Percentiles rank a stretch among this genome's conserved stretches.
phyloP scores from a whole-genome alignment of 2,113 vertebrate genomes.

The Dendropsophus ebraccatus region DNA sequence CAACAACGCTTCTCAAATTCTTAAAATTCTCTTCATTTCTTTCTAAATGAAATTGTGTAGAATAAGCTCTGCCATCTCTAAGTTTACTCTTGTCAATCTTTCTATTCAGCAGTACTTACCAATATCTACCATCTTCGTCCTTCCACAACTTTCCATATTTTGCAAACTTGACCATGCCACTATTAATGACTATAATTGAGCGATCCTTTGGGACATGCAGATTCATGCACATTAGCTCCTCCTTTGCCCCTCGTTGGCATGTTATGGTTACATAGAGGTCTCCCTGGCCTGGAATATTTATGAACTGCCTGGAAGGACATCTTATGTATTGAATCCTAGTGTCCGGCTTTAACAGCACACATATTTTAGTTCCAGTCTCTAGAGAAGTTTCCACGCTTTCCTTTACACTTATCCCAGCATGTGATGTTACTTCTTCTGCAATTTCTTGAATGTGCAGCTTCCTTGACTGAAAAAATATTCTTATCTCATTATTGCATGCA shows the following conservation, averaged over 20 bases:
- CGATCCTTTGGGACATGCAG: neutral
- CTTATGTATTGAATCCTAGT: conserved; percentile 6
- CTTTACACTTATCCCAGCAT: neutral
- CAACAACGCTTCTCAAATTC: no score
- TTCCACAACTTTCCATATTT: conserved; percentile 1
- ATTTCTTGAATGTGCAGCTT: conserved; percentile 2
- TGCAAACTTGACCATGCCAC: conserved; percentile 9
- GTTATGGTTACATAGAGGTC: neutral
- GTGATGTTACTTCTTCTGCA: neutral
- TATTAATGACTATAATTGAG: neutral
- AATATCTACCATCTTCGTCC: neutral
- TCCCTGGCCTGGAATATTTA: neutral
- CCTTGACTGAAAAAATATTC: neutral
- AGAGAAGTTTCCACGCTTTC: neutral
- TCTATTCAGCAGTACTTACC: no score
- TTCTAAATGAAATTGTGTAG: no score
- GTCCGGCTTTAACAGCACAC: neutral
- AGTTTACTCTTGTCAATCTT: no score
- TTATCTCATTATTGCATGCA: neutral
- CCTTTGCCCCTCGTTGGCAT: neutral
- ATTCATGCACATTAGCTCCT: neutral
- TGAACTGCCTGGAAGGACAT: neutral
- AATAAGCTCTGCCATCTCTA: no score
- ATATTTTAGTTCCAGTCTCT: neutral
- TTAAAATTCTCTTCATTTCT: no score